phyloP scores from a whole-genome alignment of 2,797 vertebrate genomes.

The Schizopygopsis pylzovi region DNA sequence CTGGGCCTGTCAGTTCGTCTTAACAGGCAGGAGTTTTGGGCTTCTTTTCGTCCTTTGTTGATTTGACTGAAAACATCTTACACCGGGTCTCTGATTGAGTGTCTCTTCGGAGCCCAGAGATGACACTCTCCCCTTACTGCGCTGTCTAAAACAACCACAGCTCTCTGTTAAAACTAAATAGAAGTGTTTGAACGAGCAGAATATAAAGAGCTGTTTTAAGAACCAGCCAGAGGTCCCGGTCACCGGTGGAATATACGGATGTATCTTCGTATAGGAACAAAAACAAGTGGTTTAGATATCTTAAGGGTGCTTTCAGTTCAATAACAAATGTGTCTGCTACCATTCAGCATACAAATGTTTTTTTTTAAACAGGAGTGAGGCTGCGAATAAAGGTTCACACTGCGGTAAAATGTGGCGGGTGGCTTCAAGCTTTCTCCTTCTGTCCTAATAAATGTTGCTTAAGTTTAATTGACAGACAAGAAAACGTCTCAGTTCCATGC shows the following conservation, averaged over 20 bases:
- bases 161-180: constrained; percentile 35
- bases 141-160: constrained; percentile 39
- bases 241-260: not conserved
- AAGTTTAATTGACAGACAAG: constrained; percentile 37
- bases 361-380: constrained; percentile 17
- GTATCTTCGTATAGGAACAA: not conserved
- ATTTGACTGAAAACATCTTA: constrained; percentile 61
- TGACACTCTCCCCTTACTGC: constrained; percentile 35
- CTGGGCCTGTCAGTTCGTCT: constrained; percentile 66
- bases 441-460: constrained; percentile 39
- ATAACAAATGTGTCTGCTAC: not conserved
- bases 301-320: not conserved
- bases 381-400: not conserved
- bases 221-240: constrained; percentile 5
- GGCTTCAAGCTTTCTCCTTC: constrained; percentile 16
- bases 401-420: not conserved
- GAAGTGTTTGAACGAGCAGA: constrained; percentile 25
- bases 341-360: not conserved
- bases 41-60: constrained; percentile 69
- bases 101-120: constrained; percentile 30
- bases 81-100: constrained; percentile 36
- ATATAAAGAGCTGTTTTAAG: constrained; percentile 30
- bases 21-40: constrained; percentile 54
- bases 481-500: constrained; percentile 15
- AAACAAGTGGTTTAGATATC: not conserved